Conservation (phyloP, 2,113 vertebrate species). For the Lepus americanus region DNA sequence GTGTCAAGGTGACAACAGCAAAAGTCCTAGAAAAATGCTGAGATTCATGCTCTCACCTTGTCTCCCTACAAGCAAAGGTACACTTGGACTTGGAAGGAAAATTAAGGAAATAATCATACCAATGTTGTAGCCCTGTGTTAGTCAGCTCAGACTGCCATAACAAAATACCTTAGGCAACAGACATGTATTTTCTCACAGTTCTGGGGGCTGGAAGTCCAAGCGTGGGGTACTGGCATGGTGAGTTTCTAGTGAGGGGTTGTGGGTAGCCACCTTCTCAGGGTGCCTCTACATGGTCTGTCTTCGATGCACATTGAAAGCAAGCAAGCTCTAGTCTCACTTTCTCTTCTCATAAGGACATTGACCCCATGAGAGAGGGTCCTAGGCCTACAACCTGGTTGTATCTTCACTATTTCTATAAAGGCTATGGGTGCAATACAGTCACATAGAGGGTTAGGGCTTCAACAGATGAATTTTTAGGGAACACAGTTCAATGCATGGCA, state of each 20-base stretch:
- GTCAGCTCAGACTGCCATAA: neutral
- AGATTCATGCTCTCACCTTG: neutral
- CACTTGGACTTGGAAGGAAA: slow-evolving; percentile 15
- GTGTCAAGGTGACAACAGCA: neutral
- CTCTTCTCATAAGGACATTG: slow-evolving; percentile 10
- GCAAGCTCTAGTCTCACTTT: neutral
- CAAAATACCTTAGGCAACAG: slow-evolving; percentile 34
- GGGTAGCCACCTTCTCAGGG: neutral
- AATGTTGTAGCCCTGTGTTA: slow-evolving; percentile 17
- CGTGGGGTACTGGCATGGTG: too few relatives aligned
- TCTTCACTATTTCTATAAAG: neutral
- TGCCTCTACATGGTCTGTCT: neutral
- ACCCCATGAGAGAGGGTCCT: neutral
- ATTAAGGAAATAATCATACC: slow-evolving; percentile 5
- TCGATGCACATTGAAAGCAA: neutral
- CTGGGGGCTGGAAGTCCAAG: neutral
- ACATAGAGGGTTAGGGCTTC: neutral
- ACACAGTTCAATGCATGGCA: neutral
- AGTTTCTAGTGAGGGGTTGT: neutral
- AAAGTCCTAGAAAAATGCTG: slow-evolving; percentile 22
- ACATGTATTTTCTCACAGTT: slow-evolving; percentile 40
- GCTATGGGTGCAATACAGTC: neutral
- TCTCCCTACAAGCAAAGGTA: neutral
- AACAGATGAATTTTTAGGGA: neutral
- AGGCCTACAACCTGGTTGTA: neutral